Evolutionary conservation across 2,113 vertebrate species (phyloP).

Genomic region (Hemibagrus wyckioides): DNA sequence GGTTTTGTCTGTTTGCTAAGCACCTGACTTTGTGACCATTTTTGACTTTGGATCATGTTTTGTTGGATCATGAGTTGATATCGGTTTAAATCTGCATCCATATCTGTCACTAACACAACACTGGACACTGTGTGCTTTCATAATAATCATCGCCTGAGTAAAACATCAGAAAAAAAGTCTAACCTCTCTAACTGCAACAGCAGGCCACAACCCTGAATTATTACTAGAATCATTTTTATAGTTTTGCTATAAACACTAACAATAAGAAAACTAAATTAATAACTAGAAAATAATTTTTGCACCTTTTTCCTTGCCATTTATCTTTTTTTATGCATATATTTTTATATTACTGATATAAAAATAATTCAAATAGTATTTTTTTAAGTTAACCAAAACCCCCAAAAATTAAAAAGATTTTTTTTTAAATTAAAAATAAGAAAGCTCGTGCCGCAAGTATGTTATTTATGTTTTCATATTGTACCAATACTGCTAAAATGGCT

Average conservation of each 20-base stretch:
- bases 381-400: not conserved
- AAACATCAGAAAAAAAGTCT: too few relatives aligned
- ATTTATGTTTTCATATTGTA: not conserved
- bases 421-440: not conserved
- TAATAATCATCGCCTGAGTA: not conserved
- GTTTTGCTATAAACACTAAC: not conserved
- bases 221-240: not conserved
- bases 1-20: not conserved
- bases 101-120: not conserved
- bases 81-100: not conserved
- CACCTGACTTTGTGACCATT: not conserved
- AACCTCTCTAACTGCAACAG: not conserved
- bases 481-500: not conserved
- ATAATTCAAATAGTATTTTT: not conserved
- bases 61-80: not conserved
- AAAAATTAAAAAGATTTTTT: too few relatives aligned
- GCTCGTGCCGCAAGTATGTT: not conserved
- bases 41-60: not conserved
- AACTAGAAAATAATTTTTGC: not conserved
- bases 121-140: not conserved
- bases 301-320: not conserved
- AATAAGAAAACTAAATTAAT: not conserved
- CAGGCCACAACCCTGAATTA: not conserved
- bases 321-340: not conserved
- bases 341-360: not conserved